Base-by-base conservation (phyloP, 2,113 vertebrate species). In the Psilopogon haemacephalus region DNA sequence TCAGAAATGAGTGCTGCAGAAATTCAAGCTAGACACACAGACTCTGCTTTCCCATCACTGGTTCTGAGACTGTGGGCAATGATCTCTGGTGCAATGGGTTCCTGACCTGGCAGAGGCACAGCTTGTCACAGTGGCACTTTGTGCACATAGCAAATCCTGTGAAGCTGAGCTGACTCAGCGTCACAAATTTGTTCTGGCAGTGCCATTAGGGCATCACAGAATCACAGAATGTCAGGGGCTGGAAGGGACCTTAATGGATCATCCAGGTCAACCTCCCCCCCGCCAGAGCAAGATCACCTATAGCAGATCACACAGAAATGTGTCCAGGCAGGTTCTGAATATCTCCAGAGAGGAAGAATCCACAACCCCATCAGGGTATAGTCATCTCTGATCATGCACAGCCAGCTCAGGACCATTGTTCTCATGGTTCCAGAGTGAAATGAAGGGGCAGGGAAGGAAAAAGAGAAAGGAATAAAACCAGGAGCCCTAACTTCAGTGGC, bases 21-120 rank as follows among this genome's bases (percentile, higher is more conserved):
- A 62, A 30, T 33, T 8, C 42, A 72, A 81, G 74, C 65, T 46
- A 37, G 77, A 59, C 0, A 1, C 12, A 52, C 50, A 77, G 72
- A 30, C n/a, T 7, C 9, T 0, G 0, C 52, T 77, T 19, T 19
- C 37, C 46, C 19, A 56, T 67, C 63, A 2, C 74, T 19, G 19
- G 1, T 1, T 32, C n/a, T 15, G 32, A 42, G 52, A 38, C 6
- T 0, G 1, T 7, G 19, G 24, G 48, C n/a, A n/a, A n/a, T n/a
- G n/a, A n/a, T n/a, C 18, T 15, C 42, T 32, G 40, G 23, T 27
- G 44, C n/a, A 10, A 2, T 10, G 0, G 0, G 2, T 60, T 8
- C 38, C 68, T 30, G 38, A 15, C 50, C 50, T 20, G 78, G 17
- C 4, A 1, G 35, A 40, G 81, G 54, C 67, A 71, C 40, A 26